Evolutionary conservation across 1,140 invertebrate species (phyloP), one percentile per base, ranked within the genome.

Genomic region (Leptoteleia sp.): DNA sequence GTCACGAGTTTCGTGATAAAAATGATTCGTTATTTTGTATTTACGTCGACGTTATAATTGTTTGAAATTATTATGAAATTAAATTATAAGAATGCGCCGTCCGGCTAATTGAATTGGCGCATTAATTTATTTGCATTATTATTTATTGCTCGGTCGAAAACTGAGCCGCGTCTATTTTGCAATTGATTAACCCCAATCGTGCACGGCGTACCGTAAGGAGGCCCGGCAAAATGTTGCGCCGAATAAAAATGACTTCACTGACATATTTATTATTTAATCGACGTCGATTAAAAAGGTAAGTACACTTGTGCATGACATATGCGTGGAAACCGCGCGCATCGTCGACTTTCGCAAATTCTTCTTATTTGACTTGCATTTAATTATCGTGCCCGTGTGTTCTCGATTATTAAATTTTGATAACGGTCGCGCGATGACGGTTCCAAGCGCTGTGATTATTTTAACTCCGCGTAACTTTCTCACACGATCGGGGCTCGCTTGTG

Each of bases 321-420:
- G 37, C 27, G 31, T 35, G 17, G 12, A 57, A 55, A 42, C 22
- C 9, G 9, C 13, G 3, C 25, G 25, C 35, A 22, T 12, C 48
- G 37, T 31, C 43, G 55, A 71, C 67, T 71, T 71, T 71, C 55
- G 67, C 54, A 54, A 62, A 62, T 45, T 25, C 3, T 35, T 62
- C 52, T 54, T 64, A 33, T 62, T 61, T 52, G 40, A 61, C 45
- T 61, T 45, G 54, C 16, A 45, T 67, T 67, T 54, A 52, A 67
- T 68, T 48, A 61, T 57, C 16, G 59, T 65, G 64, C 31, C 64
- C 71, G 70, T 27, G 67, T 16, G 16, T 27, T 12, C 9, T 25
- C 37, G 57, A 64, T 73, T 73, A 73, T 62, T 55, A 62, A 62
- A 73, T 64, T 73, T 64, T 40, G 38, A 64, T 64, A 64, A 57